These are phyloP conservation scores for Chamaea fasciata DNA, from an alignment of 2,113 vertebrate species.

Conservation along the genomic window DNA sequence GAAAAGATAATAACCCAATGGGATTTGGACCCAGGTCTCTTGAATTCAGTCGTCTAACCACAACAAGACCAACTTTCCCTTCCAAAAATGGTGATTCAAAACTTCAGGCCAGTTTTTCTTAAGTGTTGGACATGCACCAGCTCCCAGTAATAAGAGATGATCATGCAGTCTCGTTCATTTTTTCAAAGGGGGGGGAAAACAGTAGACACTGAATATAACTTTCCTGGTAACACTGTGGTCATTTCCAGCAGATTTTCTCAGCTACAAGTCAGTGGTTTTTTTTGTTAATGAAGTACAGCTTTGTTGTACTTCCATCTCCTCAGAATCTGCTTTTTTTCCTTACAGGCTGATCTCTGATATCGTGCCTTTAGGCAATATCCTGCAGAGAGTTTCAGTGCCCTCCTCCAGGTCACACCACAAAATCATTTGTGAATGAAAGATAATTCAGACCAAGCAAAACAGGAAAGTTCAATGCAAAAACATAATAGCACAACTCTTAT, in stretches of 20 bases:
- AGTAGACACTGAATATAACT: not conserved
- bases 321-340: not conserved
- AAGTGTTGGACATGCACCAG: not conserved
- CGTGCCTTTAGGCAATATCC: not conserved
- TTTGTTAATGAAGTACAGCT: not conserved
- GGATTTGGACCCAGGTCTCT: not conserved
- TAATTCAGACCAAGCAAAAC: not conserved
- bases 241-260: not conserved
- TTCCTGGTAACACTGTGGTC: not conserved
- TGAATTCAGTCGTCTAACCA: not conserved
- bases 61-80: not conserved
- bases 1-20: not conserved
- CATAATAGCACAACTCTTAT: not conserved
- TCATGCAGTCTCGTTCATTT: not conserved
- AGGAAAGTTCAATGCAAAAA: not conserved
- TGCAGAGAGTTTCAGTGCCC: not conserved
- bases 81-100: not conserved
- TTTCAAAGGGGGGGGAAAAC: accelerated
- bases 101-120: not conserved
- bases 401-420: not conserved
- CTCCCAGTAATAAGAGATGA: not conserved
- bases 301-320: not conserved
- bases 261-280: not conserved
- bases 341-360: not conserved
- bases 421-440: not conserved